phyloP scores from a whole-genome alignment of 2,113 vertebrate genomes.

The Guaruba guarouba region DNA sequence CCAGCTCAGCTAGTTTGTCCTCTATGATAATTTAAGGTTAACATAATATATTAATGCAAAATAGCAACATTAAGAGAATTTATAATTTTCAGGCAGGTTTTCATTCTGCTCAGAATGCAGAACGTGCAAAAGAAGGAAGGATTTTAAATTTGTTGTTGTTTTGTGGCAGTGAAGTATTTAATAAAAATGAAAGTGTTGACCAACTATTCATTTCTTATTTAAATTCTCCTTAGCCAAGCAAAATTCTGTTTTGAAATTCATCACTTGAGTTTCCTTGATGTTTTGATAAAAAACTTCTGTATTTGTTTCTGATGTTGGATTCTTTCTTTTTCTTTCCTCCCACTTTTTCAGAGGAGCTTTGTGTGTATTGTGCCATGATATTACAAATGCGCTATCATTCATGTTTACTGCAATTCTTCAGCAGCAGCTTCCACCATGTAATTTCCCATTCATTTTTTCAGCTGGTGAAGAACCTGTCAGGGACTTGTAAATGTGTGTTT shows the following conservation, averaged over 20 bases:
- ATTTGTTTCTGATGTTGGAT: neutral
- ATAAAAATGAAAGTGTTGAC: conserved; percentile 23
- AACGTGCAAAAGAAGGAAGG: neutral
- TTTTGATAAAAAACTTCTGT: neutral
- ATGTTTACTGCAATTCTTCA: neutral
- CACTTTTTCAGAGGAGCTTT: neutral
- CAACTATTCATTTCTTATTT: conserved; percentile 10
- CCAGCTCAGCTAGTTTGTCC: conserved; percentile 36
- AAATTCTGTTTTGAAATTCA: conserved; percentile 30
- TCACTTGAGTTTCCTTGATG: neutral
- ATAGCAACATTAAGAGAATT: conserved; percentile 15
- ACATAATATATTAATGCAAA: conserved; percentile 17
- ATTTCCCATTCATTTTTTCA: neutral
- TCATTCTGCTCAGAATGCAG: neutral
- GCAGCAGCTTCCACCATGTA: neutral
- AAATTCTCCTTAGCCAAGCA: conserved; percentile 12
- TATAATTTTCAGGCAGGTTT: conserved; percentile 26
- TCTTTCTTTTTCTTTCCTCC: neutral
- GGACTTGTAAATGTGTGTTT: neutral
- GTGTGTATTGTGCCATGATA: neutral
- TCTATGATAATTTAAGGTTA: neutral
- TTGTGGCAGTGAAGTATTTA: neutral
- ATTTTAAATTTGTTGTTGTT: neutral
- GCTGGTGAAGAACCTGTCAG: neutral
- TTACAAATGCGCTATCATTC: neutral